Evolutionary conservation across 2,888 invertebrate genomes (phyloP).

Genomic region (Nymphalis urticae): DNA sequence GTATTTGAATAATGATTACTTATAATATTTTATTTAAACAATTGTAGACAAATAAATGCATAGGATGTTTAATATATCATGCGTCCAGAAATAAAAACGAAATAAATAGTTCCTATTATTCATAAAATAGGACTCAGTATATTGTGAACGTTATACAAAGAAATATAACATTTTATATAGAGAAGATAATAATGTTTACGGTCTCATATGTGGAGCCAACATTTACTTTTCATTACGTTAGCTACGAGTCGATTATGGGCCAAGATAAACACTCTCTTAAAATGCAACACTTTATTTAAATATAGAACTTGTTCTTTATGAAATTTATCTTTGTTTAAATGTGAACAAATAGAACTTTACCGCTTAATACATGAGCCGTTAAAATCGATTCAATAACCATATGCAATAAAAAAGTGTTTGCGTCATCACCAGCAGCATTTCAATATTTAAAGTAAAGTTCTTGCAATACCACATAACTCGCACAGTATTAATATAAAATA

Average conservation of each 20-base stretch:
- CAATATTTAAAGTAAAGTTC: too few relatives aligned
- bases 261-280: slow-evolving; percentile 28
- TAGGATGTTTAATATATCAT: not conserved
- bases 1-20: slow-evolving; percentile 48
- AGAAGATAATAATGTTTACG: slow-evolving; percentile 29
- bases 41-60: not conserved
- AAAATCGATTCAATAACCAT: too few relatives aligned
- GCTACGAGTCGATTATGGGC: slow-evolving; percentile 24
- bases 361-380: too few relatives aligned
- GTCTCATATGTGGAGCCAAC: slow-evolving; percentile 26
- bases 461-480: too few relatives aligned
- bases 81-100: too few relatives aligned
- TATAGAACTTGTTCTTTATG: slow-evolving; percentile 6
- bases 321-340: not conserved
- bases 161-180: slow-evolving; percentile 20
- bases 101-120: not conserved
- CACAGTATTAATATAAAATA: too few relatives aligned
- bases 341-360: too few relatives aligned
- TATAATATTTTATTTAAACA: not conserved
- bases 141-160: slow-evolving; percentile 5
- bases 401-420: too few relatives aligned
- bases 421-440: too few relatives aligned
- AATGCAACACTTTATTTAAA: slow-evolving; percentile 30
- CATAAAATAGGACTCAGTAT: not conserved
- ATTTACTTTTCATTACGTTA: slow-evolving; percentile 33